Base-by-base conservation (phyloP, 1,140 invertebrate species). In the Drosophila guanche region DNA sequence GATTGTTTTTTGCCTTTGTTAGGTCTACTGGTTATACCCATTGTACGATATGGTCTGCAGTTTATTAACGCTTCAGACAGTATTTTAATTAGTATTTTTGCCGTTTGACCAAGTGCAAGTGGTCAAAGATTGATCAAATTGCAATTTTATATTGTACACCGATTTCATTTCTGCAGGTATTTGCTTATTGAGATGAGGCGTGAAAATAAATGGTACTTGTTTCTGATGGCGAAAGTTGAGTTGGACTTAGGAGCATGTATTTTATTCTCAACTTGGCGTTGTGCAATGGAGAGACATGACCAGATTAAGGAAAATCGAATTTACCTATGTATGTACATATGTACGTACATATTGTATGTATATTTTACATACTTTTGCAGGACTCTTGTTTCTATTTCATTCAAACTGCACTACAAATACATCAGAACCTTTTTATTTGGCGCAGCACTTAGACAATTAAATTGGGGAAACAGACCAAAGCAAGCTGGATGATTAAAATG, bases 401-500 rank as follows among this genome's bases (percentile, higher is more conserved):
- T 16, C 33, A 50, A 72, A 61, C 67, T 27, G 25, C 7, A 45
- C 40, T 46, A 54, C 40, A 50, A 72, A 62, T 45, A 61, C 29
- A 6, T 25, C 48, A 10, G 43, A 23, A 6, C 14, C 7, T 22
- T 40, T 29, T 5, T 41, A 40, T 16, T 4, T 55, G 4, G 20
- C 12, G 20, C 2, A 14, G 8, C n/a, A 12, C 23, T 23, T 72
- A 72, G 48, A 46, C 40, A 62, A 73, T 73, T 46, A 46, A 72
- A 57, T 50, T 57, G 62, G 25, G 51, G 46, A 69, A 67, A 40
- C 51, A 42, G 45, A 57, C 66, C 43, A 46, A 58, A 37, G 22
- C 46, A 25, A 56, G 43, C 57, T 56, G 55, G 45, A 63, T 63
- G 74, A 81, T 81, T 78, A 68, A 86, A 88, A 78, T 77, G 53